Conservation (phyloP, 2,797 vertebrate genomes). For the Megalops cyprinoides region DNA sequence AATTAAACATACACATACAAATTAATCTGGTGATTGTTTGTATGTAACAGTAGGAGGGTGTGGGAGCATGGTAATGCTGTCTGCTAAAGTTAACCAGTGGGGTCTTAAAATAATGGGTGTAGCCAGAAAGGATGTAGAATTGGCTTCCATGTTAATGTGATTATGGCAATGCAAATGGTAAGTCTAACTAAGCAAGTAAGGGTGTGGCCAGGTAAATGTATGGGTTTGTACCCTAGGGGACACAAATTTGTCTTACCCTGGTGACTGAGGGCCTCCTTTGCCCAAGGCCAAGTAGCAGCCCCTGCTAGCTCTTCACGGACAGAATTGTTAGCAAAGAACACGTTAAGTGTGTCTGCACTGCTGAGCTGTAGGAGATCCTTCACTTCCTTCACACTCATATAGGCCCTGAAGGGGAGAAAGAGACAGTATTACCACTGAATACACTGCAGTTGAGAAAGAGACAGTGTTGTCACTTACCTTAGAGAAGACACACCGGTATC, state of each 20-base stretch:
- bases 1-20: too few relatives aligned
- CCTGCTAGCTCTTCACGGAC: slow-evolving; percentile 91
- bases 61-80: too few relatives aligned
- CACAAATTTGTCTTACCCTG: slow-evolving; percentile 85
- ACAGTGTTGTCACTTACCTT: too few relatives aligned
- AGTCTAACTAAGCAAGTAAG: too few relatives aligned
- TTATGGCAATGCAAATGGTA: too few relatives aligned
- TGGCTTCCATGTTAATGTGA: too few relatives aligned
- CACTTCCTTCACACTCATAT: slow-evolving; percentile 95
- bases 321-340: slow-evolving; percentile 93
- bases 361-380: slow-evolving; percentile 88
- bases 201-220: too few relatives aligned
- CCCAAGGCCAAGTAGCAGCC: slow-evolving; percentile 97
- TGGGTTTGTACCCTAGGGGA: not conserved
- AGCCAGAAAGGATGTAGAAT: too few relatives aligned
- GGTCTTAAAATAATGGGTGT: too few relatives aligned
- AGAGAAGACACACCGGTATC: not conserved
- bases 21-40: not conserved
- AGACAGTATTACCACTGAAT: slow-evolving; percentile 12
- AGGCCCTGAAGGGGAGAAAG: slow-evolving; percentile 74
- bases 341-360: slow-evolving; percentile 86
- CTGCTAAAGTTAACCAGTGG: too few relatives aligned
- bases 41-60: not conserved
- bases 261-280: slow-evolving; percentile 91
- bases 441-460: not conserved